Conservation (phyloP, 2,797 vertebrate genomes). For the Sebastes oblongus region DNA sequence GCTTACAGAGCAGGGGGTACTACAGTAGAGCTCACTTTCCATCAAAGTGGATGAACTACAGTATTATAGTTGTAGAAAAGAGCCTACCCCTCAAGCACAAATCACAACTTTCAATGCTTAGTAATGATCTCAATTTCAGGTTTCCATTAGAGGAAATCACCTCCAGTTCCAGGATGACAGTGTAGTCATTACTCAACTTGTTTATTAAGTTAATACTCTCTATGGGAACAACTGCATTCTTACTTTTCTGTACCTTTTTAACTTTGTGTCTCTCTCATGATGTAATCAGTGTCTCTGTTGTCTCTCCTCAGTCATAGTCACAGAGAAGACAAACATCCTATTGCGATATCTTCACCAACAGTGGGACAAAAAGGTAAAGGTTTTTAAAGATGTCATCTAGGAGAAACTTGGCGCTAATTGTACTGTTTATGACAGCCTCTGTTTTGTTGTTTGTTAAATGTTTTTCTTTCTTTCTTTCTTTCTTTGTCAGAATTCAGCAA, state of each 20-base stretch:
- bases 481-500: slow-evolving; percentile 84
- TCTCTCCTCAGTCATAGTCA: slow-evolving; percentile 89
- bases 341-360: slow-evolving; percentile 94
- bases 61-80: not conserved
- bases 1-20: not conserved
- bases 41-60: too few species aligned
- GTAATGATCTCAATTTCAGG: not conserved
- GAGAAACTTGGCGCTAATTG: not conserved
- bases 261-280: not conserved
- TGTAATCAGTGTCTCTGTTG: not conserved
- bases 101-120: not conserved
- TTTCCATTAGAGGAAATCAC: not conserved
- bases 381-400: not conserved
- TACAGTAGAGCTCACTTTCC: not conserved
- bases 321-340: slow-evolving; percentile 96
- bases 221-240: not conserved
- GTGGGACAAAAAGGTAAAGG: slow-evolving; percentile 96
- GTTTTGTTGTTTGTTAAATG: not conserved
- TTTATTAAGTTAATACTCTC: not conserved
- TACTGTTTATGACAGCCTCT: not conserved
- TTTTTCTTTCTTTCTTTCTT: not conserved
- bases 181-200: not conserved
- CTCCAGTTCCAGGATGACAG: too few species aligned
- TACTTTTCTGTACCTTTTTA: not conserved
- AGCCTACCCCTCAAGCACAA: not conserved